Percentiles rank a stretch among this genome's conserved stretches.
Evolutionary conservation across 2,888 invertebrate species (phyloP).

Genomic region (Parasteatoda lunata): DNA sequence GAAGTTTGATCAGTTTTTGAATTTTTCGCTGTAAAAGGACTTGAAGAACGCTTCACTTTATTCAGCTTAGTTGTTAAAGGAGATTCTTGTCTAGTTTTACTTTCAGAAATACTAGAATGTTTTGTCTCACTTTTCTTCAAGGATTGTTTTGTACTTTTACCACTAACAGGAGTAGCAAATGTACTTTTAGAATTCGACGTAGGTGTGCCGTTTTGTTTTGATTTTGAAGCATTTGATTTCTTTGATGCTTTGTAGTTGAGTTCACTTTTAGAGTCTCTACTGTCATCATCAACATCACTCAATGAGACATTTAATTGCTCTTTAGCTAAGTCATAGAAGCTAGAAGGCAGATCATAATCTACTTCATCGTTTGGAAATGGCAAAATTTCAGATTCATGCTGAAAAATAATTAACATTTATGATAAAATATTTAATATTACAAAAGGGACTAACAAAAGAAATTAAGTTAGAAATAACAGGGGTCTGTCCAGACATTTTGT

Average conservation of each 20-base stretch:
- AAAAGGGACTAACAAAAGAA: too few relatives aligned
- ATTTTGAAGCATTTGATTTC: conserved; percentile 29
- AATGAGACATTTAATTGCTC: conserved; percentile 20
- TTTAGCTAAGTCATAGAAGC: conserved; percentile 29
- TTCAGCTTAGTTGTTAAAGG: conserved; percentile 16
- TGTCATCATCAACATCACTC: neutral
- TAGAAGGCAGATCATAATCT: conserved; percentile 47
- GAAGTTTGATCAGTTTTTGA: conserved; percentile 29
- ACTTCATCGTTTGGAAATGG: conserved; percentile 60
- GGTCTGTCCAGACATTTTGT: too few relatives aligned
- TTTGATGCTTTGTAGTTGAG: conserved; percentile 19
- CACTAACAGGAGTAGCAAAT: conserved; percentile 25
- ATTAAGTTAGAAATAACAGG: too few relatives aligned
- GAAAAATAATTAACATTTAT: conserved; percentile 7
- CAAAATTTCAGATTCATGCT: conserved; percentile 63
- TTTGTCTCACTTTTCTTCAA: conserved; percentile 27
- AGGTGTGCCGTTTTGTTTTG: conserved; percentile 34
- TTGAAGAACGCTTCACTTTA: conserved; percentile 48
- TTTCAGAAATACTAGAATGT: conserved; percentile 21
- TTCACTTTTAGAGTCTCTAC: conserved; percentile 9
- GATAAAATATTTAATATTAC: too few relatives aligned
- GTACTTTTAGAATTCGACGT: conserved; percentile 22
- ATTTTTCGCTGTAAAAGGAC: conserved; percentile 35
- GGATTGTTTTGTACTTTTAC: conserved; percentile 25
- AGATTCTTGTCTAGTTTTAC: conserved; percentile 35